Evolutionary conservation across 2,888 invertebrate species (phyloP).

Genomic region (Drosophila acutilabella): DNA sequence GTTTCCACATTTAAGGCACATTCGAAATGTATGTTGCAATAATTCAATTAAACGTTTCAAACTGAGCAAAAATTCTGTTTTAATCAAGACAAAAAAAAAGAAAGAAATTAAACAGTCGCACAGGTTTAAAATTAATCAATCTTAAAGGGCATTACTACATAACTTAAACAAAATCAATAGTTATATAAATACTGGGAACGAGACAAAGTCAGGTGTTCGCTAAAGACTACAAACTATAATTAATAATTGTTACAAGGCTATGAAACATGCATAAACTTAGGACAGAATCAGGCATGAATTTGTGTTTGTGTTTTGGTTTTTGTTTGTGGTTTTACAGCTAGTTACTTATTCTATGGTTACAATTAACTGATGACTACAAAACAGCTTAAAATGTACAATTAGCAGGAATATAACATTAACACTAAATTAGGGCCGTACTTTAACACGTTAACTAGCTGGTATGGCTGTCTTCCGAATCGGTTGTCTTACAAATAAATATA

Average conservation of each 20-base stretch:
- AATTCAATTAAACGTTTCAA: neutral
- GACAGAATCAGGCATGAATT: constrained; percentile 40
- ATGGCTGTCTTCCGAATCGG: constrained; percentile 29
- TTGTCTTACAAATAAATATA: constrained; percentile 6
- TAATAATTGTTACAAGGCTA: constrained; percentile 40
- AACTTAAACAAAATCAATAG: constrained; percentile 19
- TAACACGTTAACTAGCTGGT: constrained; percentile 12
- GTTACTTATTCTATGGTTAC: constrained; percentile 40
- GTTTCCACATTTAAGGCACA: constrained; percentile 50
- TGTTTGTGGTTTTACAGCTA: constrained; percentile 26
- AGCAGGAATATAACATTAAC: constrained; percentile 51
- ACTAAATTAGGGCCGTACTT: constrained; percentile 29
- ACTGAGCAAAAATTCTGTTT: constrained; percentile 30
- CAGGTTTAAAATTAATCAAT: constrained; percentile 27
- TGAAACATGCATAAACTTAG: constrained; percentile 36
- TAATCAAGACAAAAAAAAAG: constrained; percentile 42
- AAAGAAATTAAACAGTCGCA: constrained; percentile 28
- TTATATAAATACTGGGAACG: constrained; percentile 49
- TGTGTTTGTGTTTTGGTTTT: constrained; percentile 30
- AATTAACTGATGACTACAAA: constrained; percentile 34
- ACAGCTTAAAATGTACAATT: constrained; percentile 43
- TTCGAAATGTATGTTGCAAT: constrained; percentile 27
- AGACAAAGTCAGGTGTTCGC: constrained; percentile 18
- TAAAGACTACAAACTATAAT: constrained; percentile 24
- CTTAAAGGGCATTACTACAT: constrained; percentile 31